Evolutionary conservation across 1,140 invertebrate species (phyloP).

Genomic region (Venustaconcha ellipsiformis): DNA sequence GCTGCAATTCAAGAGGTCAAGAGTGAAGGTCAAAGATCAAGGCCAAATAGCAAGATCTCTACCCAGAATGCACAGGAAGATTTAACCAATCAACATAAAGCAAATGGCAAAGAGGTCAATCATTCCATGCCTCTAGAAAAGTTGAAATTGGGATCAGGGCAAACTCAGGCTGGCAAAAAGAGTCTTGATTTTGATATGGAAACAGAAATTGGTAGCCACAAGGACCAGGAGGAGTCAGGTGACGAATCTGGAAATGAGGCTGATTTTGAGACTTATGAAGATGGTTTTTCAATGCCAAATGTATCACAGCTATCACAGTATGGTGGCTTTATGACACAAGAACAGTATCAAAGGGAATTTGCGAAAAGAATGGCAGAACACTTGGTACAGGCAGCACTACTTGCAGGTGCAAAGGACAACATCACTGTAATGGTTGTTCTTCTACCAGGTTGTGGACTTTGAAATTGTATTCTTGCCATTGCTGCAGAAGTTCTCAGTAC

Average conservation of each 20-base stretch:
- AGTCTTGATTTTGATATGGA: slow-evolving; percentile 42
- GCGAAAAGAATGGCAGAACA: slow-evolving; percentile 60
- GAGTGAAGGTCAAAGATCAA: neutral
- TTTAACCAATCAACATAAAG: too few species aligned
- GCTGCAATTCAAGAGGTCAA: neutral
- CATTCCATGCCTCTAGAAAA: neutral
- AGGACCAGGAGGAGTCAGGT: slow-evolving; percentile 31
- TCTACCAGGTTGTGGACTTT: slow-evolving; percentile 60
- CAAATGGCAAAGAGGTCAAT: too few species aligned
- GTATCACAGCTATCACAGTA: slow-evolving; percentile 40
- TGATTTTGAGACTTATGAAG: slow-evolving; percentile 49
- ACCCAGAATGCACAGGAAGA: too few species aligned
- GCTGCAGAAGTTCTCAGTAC: too few species aligned
- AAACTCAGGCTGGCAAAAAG: slow-evolving; percentile 5
- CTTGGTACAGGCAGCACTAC: slow-evolving; percentile 62
- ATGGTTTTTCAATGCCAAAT: slow-evolving; percentile 42
- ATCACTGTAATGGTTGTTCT: slow-evolving; percentile 60
- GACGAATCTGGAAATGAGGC: slow-evolving; percentile 50
- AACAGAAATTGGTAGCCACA: slow-evolving; percentile 49
- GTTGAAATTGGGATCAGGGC: neutral
- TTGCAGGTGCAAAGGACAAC: slow-evolving; percentile 64
- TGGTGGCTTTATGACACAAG: slow-evolving; percentile 33
- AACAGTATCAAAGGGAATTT: slow-evolving; percentile 51
- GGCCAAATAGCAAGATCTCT: neutral
- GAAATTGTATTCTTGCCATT: slow-evolving; percentile 1